Conservation (phyloP, 2,797 vertebrate species). For the Gambusia yucatana region DNA sequence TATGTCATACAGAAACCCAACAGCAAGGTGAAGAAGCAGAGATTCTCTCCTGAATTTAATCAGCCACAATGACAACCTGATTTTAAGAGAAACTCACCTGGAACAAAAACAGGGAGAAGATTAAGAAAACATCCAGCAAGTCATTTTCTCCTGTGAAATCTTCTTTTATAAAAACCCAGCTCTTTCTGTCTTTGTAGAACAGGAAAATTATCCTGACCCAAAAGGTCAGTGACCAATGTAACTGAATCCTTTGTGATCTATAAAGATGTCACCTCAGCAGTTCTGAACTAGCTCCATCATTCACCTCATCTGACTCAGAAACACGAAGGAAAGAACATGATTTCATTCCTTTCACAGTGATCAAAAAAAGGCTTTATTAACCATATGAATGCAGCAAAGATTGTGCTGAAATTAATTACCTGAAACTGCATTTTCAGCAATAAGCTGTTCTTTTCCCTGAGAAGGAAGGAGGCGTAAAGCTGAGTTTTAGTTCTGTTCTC, state of each 20-base stretch:
- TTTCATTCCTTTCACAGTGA: constrained; percentile 9
- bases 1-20: not conserved
- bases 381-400: constrained; percentile 5
- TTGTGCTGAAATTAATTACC: not conserved
- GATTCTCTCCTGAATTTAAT: not conserved
- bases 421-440: constrained; percentile 35
- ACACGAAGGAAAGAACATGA: constrained; percentile 21
- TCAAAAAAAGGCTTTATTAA: constrained; percentile 23
- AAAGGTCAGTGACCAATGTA: constrained; percentile 36
- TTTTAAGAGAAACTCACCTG: not conserved
- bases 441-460: constrained; percentile 24
- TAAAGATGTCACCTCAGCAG: constrained; percentile 26
- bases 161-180: constrained; percentile 10
- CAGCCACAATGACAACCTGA: constrained; percentile 10
- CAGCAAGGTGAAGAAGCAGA: not conserved
- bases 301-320: constrained; percentile 36
- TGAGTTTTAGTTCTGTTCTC: constrained; percentile 48
- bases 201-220: constrained; percentile 8
- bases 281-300: constrained; percentile 23
- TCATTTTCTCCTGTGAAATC: constrained; percentile 10
- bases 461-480: constrained; percentile 45
- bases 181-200: constrained; percentile 16
- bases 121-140: not conserved
- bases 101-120: constrained; percentile 1
- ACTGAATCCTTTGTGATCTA: constrained; percentile 36